Base-by-base conservation (phyloP, 2,113 vertebrate species). In the Boleophthalmus pectinirostris region DNA sequence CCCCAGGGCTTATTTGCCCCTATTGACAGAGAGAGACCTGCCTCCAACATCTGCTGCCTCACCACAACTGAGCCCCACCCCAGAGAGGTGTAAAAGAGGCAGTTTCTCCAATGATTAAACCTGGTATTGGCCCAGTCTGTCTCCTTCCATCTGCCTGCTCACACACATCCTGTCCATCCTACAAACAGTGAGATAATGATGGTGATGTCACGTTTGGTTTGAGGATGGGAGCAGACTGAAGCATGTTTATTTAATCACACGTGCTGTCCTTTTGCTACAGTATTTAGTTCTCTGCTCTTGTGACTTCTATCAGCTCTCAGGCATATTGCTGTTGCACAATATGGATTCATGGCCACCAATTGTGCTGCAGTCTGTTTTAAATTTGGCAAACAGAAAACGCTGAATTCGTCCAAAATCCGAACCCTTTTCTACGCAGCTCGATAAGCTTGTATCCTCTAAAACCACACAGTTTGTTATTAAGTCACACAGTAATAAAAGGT, bases 241-340 rank as follows among this genome's bases (percentile, higher is more conserved):
- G 58, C 70, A 78, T 88, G 73, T 86, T 85, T 84, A 82, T 81
- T 83, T 84, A 68, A 85, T 83, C 54, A 45, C 38, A 2, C 51
- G 25, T 70, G 68, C 58, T 58, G 35, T 45, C 45, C 66, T 77
- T 20, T 21, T 56, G 49, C 15, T 21, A 21, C 29, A 71, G 69
- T 79, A 24, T 58, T 58, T 53, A 11, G 18, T 51, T 21, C 12
- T 66, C n/a, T 65, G 20, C 23, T 24, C 13, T 9, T 13, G 35
- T 12, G 21, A n/a, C 16, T 63, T 20, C 1, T 12, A 56, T 12
- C n/a, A 13, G 54, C 54, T 56, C 54, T 58, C 54, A 13, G n/a
- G 11, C n/a, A 11, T 56, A 12, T 15, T 23, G 54, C 54, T 25
- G 1, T 25, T 15, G 56, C 6, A 58, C 56, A 58, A 23, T 58